A percentile compares a stretch with the other conserved stretches of the same genome.
phyloP scores from a whole-genome alignment of 2,113 vertebrate genomes.

The Aptenodytes patagonicus region DNA sequence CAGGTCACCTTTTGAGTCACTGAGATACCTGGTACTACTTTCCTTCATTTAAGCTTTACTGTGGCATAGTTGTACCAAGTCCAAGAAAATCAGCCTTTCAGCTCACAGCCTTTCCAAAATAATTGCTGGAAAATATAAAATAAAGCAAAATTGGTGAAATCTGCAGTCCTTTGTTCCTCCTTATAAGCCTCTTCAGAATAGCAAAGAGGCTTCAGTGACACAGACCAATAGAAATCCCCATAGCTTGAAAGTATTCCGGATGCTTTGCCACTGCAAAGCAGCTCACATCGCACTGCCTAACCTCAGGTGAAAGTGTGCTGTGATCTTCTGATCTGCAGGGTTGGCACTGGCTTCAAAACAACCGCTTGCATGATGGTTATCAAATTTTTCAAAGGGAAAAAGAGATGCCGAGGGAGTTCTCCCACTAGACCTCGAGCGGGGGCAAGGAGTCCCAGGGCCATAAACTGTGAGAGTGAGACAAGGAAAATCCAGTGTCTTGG shows the following conservation, averaged over 20 bases:
- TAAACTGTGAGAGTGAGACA: background rate
- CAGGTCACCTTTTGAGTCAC: slow-evolving; percentile 5
- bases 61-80: background rate
- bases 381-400: slow-evolving; percentile 8
- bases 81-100: background rate
- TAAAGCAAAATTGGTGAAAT: background rate
- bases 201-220: background rate
- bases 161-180: background rate
- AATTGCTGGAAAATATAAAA: background rate
- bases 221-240: background rate
- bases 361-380: background rate
- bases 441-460: slow-evolving; percentile 7
- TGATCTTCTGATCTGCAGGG: slow-evolving; percentile 33
- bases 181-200: background rate
- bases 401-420: slow-evolving; percentile 1
- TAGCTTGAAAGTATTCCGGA: background rate
- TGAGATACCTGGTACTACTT: background rate
- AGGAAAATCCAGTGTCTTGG: background rate
- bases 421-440: slow-evolving; percentile 14
- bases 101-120: background rate
- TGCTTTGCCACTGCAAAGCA: background rate
- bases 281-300: background rate
- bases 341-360: slow-evolving; percentile 31
- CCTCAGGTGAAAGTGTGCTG: slow-evolving; percentile 25
- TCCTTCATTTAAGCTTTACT: background rate